A percentile compares a stretch with the other conserved stretches of the same genome.
Evolutionary conservation across 2,113 vertebrate genomes (phyloP).

Genomic region (Hyaena hyaena): DNA sequence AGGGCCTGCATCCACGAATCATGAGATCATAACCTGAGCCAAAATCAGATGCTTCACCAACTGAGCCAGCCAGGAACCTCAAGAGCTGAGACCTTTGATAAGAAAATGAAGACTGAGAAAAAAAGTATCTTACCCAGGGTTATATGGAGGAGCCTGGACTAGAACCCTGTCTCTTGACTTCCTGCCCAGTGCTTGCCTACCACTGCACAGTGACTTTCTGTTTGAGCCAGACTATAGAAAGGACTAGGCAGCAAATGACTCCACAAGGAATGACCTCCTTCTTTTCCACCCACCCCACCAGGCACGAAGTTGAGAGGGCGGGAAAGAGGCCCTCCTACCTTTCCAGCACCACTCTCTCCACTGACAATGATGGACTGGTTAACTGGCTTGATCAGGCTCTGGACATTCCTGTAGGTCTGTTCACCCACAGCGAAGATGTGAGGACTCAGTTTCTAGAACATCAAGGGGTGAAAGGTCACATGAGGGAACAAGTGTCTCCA

Average conservation of each 20-base stretch:
- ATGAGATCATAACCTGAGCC: no score
- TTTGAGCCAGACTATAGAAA: neutral
- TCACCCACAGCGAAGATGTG: constrained; percentile 97
- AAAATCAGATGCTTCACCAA: no score
- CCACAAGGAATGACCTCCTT: neutral
- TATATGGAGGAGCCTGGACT: neutral
- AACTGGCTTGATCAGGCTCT: constrained; percentile 90
- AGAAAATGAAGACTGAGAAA: neutral
- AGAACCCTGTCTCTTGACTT: neutral
- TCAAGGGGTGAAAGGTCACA: neutral
- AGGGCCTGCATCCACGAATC: no score
- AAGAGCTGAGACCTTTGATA: neutral
- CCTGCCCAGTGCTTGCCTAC: neutral
- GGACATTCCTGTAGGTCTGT: constrained; percentile 95
- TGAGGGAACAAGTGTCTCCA: neutral
- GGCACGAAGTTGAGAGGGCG: neutral
- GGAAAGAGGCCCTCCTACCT: constrained; percentile 86
- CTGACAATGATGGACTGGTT: constrained; percentile 98
- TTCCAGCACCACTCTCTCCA: constrained; percentile 98
- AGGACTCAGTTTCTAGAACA: constrained; percentile 93
- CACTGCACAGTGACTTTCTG: neutral
- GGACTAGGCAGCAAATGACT: neutral
- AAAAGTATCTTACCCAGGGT: neutral
- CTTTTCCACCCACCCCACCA: neutral
- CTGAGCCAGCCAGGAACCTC: no score